phyloP scores from a whole-genome alignment of 2,888 invertebrate genomes.

The Erynnis tages region DNA sequence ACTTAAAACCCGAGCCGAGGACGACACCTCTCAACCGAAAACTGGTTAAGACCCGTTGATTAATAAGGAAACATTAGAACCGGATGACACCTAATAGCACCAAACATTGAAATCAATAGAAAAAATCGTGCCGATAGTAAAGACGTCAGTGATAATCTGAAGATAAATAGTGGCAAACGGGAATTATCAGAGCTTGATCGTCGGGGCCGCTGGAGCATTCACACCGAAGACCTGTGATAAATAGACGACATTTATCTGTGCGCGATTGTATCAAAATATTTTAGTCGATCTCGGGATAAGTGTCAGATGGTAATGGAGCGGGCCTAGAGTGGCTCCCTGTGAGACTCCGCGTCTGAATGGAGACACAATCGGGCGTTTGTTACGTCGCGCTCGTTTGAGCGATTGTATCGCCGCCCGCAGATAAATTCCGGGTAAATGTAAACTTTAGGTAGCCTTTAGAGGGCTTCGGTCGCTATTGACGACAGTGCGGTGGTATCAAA shows the following conservation, averaged over 20 bases:
- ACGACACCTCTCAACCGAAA: conserved; percentile 20
- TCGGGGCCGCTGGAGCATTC: conserved; percentile 45
- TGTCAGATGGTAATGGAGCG: conserved; percentile 64
- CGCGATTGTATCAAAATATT: conserved; percentile 79
- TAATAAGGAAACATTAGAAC: conserved; percentile 51
- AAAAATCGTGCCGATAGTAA: conserved; percentile 57
- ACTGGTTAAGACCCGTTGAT: conserved; percentile 32
- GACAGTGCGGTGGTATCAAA: conserved; percentile 9
- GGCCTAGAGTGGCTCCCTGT: conserved; percentile 54
- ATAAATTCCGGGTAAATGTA: conserved; percentile 27
- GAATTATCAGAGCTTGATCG: conserved; percentile 58
- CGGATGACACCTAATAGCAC: conserved; percentile 44
- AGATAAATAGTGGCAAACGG: conserved; percentile 67
- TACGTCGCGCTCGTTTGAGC: conserved; percentile 32
- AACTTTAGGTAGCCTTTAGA: conserved; percentile 26
- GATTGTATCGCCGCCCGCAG: conserved; percentile 27
- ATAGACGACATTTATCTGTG: conserved; percentile 73
- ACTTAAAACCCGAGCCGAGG: conserved; percentile 20
- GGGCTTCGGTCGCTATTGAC: conserved; percentile 19
- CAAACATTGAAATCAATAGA: conserved; percentile 40
- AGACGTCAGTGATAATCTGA: conserved; percentile 71
- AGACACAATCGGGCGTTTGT: conserved; percentile 41
- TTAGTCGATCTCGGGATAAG: conserved; percentile 69
- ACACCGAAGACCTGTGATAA: conserved; percentile 60
- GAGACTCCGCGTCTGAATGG: conserved; percentile 39